Conservation (phyloP, 2,888 invertebrate species). For the Cryptocephalus moraei region DNA sequence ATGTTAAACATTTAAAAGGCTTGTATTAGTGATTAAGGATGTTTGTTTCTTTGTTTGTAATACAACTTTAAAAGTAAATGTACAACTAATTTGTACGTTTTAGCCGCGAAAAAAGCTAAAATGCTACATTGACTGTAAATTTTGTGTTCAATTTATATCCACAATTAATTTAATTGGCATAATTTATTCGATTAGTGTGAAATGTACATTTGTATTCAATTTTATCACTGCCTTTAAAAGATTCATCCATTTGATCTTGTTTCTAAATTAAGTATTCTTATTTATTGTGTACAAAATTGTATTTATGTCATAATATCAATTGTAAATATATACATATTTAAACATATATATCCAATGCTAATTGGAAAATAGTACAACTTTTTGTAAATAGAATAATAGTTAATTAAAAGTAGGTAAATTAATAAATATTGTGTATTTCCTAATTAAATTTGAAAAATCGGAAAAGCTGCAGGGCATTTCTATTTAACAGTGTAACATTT, state of each 20-base stretch:
- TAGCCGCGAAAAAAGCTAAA: background rate
- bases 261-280: slow-evolving; percentile 20
- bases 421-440: background rate
- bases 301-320: slow-evolving; percentile 16
- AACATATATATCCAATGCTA: slow-evolving; percentile 17
- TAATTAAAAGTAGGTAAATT: background rate
- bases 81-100: background rate
- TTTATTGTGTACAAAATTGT: slow-evolving; percentile 15
- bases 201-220: slow-evolving; percentile 20
- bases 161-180: slow-evolving; percentile 11
- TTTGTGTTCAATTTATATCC: slow-evolving; percentile 21
- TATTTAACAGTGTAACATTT: no score
- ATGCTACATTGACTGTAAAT: slow-evolving; percentile 19
- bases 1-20: background rate
- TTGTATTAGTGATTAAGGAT: background rate
- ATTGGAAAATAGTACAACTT: slow-evolving; percentile 26
- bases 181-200: slow-evolving; percentile 2
- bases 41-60: background rate
- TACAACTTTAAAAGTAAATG: slow-evolving; percentile 8
- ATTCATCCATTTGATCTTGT: slow-evolving; percentile 20
- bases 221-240: slow-evolving; percentile 26
- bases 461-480: no score
- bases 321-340: slow-evolving; percentile 14
- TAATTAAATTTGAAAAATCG: background rate
- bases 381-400: slow-evolving; percentile 22